Evolutionary conservation across 2,888 invertebrate genomes (phyloP), one percentile per base, ranked within the genome.

Genomic region (Hecatera dysodea): DNA sequence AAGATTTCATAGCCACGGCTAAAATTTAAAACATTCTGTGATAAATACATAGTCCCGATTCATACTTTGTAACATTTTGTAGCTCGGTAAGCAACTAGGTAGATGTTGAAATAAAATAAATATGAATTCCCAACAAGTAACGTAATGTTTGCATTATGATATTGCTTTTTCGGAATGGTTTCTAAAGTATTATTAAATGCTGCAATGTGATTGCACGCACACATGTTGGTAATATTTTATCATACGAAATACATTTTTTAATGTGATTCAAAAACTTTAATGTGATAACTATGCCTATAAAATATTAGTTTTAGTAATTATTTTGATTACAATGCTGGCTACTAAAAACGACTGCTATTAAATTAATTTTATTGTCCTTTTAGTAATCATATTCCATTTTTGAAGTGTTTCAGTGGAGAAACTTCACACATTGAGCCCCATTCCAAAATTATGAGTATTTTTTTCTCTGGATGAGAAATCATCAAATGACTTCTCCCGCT

Each of bases 101-200:
- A 8, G 7, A 53, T 27, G 15, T 65, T n/a, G 12, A 29, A 44
- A 55, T 71, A 44, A 36, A 46, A 36, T 66, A 36, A 55, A 44
- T 72, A 72, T 39, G 22, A 36, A 56, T 27, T 15, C 7, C 27
- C 12, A 27, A 6, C n/a, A n/a, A 56, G 72, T 46, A 36, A 55
- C 24, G 56, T 46, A 55, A 71, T 29, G 17, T 46, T 68, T 55
- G 44, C 56, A 68, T 36, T 36, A 55, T 36, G 56, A 72, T 55
- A 72, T 68, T 68, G 72, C 72, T 36, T 72, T 68, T 56, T 39
- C 27, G 9, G 15, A 68, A 56, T 46, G 44, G n/a, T 71, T 44
- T 9, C 71, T 36, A 71, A 70, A 52, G 24, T 71, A 39, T 22
- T 68, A 67, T 68, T 50, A 55, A 42, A 72, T 36, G 33, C n/a